Evolutionary conservation across 92 coral and sea anemone species (phyloP).

Genomic region (Phenganax marumi): DNA sequence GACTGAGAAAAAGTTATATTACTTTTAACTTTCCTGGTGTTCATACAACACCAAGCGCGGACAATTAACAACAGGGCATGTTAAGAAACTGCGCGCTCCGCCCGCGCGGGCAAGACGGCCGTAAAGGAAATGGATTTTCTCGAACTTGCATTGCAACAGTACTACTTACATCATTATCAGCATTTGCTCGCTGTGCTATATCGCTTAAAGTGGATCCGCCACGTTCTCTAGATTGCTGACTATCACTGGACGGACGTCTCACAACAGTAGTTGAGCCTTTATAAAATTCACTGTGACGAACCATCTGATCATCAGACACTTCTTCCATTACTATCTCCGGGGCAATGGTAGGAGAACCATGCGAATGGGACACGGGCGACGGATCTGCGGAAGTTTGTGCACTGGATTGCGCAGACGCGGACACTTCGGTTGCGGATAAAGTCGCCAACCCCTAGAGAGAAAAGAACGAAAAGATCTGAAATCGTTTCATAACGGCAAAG

Average conservation of each 20-base stretch:
- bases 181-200: conserved; percentile 1
- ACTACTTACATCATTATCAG: conserved; percentile 20
- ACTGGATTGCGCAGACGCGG: not conserved
- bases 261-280: conserved; percentile 6
- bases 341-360: not conserved
- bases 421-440: not conserved
- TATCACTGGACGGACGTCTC: conserved; percentile 21
- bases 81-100: no score
- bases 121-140: no score
- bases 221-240: not conserved
- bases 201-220: conserved; percentile 24
- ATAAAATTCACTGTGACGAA: conserved; percentile 42
- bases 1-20: no score
- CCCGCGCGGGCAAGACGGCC: no score
- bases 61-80: no score
- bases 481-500: not conserved
- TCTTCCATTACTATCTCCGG: conserved; percentile 1
- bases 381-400: not conserved
- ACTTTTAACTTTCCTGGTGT: no score
- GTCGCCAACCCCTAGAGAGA: not conserved
- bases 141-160: no score
- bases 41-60: no score
- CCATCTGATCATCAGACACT: conserved; percentile 5
- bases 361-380: not conserved
- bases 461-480: not conserved